Evolutionary conservation across 2,113 vertebrate species (phyloP), one percentile per base, ranked within the genome.

Genomic region (Penelope pileata): DNA sequence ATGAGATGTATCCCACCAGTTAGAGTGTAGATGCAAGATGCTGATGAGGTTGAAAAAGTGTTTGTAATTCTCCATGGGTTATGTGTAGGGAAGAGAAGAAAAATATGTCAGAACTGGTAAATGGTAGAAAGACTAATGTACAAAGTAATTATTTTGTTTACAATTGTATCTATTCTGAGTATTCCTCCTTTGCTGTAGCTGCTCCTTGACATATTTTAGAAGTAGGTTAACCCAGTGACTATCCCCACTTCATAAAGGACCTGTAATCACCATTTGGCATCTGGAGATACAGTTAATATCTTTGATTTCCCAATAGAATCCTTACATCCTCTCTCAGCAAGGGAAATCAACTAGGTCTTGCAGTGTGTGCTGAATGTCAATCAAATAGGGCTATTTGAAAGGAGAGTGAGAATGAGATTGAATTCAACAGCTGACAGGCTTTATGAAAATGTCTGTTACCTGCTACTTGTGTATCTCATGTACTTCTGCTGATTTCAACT

Each of bases 371-470:
- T 68, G 91, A 75, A 95, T 83, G 92, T 93, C 89, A 68, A n/a
- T 86, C 73, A 92, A 66, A 62, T 30, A 60, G 8, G 0, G 2
- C 38, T 84, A 5, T 92, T 48, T 81, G 64, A 70, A 26, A 92
- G 16, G 72, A 50, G 40, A 75, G 32, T 17, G 91, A 83, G 92
- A 90, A 62, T 83, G 82, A 87, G 76, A 51, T 59, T 75, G 58
- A 94, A 92, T 81, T 88, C 83, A 94, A n/a, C 51, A 89, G 91
- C 69, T 92, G 90, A 81, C 86, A 94, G 84, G 56, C 66, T 83
- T 83, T 93, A 93, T 91, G 83, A 92, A 90, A 96, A 91, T 91
- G 27, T 83, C 76, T 86, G 83, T 68, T 86, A 90, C 73, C 79
- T 92, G 83, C 68, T 90, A 70, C 80, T 81, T 54, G 38, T 62